phyloP scores from a whole-genome alignment of 2,113 vertebrate genomes.

The Sclerurus mexicanus region DNA sequence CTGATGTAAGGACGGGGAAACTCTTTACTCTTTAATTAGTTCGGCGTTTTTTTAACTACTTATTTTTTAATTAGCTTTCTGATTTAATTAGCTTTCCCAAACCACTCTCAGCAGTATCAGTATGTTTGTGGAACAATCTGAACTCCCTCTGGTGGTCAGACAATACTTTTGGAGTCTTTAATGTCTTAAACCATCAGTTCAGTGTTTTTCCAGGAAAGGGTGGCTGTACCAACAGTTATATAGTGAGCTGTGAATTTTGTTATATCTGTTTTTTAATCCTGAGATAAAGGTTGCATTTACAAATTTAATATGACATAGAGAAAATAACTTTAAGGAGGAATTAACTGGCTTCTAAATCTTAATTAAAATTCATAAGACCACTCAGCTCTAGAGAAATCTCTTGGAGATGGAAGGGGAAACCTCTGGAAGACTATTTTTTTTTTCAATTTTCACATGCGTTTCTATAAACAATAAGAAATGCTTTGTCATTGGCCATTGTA shows the following conservation, averaged over 20 bases:
- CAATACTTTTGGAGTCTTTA: background rate
- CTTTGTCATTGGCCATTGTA: background rate
- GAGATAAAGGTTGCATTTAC: background rate
- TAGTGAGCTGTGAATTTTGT: background rate
- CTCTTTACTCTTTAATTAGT: background rate
- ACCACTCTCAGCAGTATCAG: background rate
- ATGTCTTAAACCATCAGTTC: background rate
- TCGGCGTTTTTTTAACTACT: background rate
- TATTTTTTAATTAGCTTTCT: background rate
- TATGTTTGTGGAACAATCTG: background rate
- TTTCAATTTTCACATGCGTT: background rate
- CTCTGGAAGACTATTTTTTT: background rate
- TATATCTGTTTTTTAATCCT: background rate
- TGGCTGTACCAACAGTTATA: background rate
- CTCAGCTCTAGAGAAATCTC: background rate
- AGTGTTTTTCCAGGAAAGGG: background rate
- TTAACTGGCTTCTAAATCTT: background rate
- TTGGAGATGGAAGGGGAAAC: background rate
- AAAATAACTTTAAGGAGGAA: background rate
- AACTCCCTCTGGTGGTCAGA: conserved; percentile 48
- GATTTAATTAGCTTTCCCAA: background rate
- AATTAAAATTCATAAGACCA: background rate
- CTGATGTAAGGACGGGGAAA: background rate
- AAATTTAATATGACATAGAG: background rate
- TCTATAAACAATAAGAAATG: background rate